phyloP scores from a whole-genome alignment of 2,797 vertebrate species.

The Galagoides demidoff region DNA sequence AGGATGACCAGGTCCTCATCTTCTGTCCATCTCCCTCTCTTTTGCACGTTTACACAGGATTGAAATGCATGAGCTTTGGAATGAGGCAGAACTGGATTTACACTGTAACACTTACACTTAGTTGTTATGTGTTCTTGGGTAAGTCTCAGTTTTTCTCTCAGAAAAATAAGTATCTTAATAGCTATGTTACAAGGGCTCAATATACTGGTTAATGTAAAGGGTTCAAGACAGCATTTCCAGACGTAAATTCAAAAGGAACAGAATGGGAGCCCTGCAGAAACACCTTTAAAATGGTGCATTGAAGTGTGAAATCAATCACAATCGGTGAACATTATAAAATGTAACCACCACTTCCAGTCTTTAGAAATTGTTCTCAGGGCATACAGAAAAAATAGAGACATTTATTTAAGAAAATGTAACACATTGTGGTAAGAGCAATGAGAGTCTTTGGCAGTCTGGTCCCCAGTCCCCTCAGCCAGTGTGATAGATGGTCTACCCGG shows the following conservation, averaged over 20 bases:
- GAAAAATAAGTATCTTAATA: background rate
- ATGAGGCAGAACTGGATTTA: background rate
- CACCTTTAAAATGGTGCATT: background rate
- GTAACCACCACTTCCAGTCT: background rate
- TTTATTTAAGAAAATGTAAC: background rate
- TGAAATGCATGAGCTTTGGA: background rate
- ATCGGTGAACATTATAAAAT: background rate
- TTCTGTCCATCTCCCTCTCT: background rate
- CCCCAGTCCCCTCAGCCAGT: background rate
- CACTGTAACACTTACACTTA: background rate
- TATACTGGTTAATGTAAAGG: background rate
- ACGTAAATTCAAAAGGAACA: background rate
- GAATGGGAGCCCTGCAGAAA: background rate
- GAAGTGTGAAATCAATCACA: background rate
- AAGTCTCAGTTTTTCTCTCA: background rate
- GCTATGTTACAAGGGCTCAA: background rate
- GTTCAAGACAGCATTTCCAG: background rate
- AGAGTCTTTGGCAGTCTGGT: background rate
- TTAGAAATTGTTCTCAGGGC: background rate
- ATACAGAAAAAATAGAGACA: background rate
- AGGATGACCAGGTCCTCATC: background rate
- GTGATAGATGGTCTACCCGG: background rate
- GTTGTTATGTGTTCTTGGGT: background rate
- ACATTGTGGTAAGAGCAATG: background rate
- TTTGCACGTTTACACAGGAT: background rate